Evolutionary conservation across 2,113 vertebrate species (phyloP), one percentile per base, ranked within the genome.

Genomic region (Larimichthys polyactis): DNA sequence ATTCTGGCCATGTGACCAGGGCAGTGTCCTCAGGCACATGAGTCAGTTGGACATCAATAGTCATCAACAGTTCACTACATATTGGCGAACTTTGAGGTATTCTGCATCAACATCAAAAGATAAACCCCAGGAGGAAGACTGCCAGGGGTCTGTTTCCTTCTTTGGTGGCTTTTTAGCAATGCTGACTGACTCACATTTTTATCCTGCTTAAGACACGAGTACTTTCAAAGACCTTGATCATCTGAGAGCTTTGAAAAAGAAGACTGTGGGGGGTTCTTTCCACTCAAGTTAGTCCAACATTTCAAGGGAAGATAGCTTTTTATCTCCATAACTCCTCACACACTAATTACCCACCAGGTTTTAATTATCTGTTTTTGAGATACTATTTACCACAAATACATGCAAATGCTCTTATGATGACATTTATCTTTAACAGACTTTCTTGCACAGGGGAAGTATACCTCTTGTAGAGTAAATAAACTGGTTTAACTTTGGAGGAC

Each of bases 41-140:
- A 81, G 54, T 68, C 22, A 29, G 24, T 4, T 29, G 65, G 14
- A 79, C 46, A 89, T 92, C 82, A 73, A 91, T 90, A 67, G 1
- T 27, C 27, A 27, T 27, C 27, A 27, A 10, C 12, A 46, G 22
- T 19, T 54, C 17, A 69, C 59, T 24, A 75, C 32, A 63, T 3
- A 67, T 20, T 49, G 44, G 7, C 8, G 71, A 59, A 16, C 8
- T 64, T 40, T 60, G 15, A 48, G n/a, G 12, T 65, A 44, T 4
- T 44, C 16, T n/a, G 2, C 43, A 55, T 17, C 12, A 65, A 1
- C 36, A 48, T 62, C 1, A 36, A 5, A 71, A n/a, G 14, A 52
- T 24, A 29, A 46, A 20, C 59, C 51, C 1, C 2, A 24, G 14
- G 3, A 63, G 49, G 7, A 32, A n/a, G 43, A 44, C n/a, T 36